Conservation (phyloP, 1,140 invertebrate species). For the Apis florea region DNA sequence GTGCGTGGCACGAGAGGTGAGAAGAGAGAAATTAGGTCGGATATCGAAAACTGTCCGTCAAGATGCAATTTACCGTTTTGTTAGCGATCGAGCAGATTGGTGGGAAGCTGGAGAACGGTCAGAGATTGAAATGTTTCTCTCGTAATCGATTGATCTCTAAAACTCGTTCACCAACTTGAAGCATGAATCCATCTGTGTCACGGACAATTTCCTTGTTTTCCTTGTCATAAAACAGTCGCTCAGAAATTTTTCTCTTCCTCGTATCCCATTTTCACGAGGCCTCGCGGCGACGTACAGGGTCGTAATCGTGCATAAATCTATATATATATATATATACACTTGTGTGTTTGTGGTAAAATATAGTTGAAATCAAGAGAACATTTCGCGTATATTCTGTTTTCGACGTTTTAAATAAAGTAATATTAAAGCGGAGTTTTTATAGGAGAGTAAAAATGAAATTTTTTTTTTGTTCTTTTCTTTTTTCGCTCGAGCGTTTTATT, state of each 20-base stretch:
- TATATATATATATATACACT: neutral
- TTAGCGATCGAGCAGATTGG: constrained; percentile 27
- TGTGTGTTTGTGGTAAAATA: no score
- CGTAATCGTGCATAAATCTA: neutral
- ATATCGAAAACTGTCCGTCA: constrained; percentile 21
- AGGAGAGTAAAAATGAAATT: no score
- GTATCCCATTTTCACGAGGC: neutral
- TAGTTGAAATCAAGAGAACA: no score
- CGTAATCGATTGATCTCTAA: constrained; percentile 18
- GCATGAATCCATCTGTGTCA: constrained; percentile 32
- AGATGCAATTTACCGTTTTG: constrained; percentile 34
- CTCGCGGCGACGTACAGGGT: no score
- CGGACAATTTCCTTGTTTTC: constrained; percentile 35
- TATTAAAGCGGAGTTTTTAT: no score
- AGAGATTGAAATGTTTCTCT: constrained; percentile 18
- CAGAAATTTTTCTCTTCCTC: neutral
- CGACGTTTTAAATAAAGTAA: no score
- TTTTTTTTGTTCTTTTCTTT: no score
- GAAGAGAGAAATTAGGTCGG: constrained; percentile 17
- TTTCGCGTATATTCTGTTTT: no score
- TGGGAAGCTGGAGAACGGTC: neutral
- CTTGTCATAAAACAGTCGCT: neutral
- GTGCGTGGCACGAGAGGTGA: no score
- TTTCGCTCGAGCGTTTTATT: no score
- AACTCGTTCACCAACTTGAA: constrained; percentile 6